These are phyloP conservation scores for Oryctes rhinoceros DNA, from an alignment of 1,140 invertebrate species.

Conservation along the genomic window DNA sequence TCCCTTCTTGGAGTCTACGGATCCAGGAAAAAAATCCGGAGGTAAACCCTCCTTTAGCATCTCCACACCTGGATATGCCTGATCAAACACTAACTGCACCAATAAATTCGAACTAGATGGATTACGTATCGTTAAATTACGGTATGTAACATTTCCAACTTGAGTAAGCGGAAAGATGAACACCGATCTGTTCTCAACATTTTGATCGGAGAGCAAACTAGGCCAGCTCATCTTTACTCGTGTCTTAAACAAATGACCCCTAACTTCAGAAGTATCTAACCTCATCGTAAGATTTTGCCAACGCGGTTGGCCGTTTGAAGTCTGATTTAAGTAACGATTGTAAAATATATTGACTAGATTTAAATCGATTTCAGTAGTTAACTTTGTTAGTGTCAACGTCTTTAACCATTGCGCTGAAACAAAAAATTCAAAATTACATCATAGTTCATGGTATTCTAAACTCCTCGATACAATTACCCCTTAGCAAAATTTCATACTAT, in stretches of 20 bases:
- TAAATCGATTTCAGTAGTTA: slow-evolving; percentile 70
- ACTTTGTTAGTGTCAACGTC: slow-evolving; percentile 71
- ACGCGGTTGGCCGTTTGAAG: slow-evolving; percentile 60
- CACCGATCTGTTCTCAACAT: slow-evolving; percentile 61
- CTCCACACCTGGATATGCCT: slow-evolving; percentile 64
- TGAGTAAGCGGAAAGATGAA: slow-evolving; percentile 83
- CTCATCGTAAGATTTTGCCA: slow-evolving; percentile 77
- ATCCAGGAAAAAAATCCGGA: slow-evolving; percentile 50
- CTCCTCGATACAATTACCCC: too few relatives aligned
- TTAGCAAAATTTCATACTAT: too few relatives aligned
- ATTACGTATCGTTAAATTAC: slow-evolving; percentile 69
- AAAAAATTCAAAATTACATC: slow-evolving; percentile 51
- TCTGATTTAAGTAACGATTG: slow-evolving; percentile 66
- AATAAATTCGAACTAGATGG: slow-evolving; percentile 69
- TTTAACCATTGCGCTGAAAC: slow-evolving; percentile 73
- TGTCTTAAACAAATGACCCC: slow-evolving; percentile 75
- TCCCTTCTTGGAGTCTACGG: slow-evolving; percentile 14
- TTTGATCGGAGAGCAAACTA: slow-evolving; percentile 61
- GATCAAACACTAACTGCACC: slow-evolving; percentile 71
- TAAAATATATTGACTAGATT: slow-evolving; percentile 68
- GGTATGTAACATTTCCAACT: slow-evolving; percentile 78
- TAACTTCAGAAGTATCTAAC: slow-evolving; percentile 79
- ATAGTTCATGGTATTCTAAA: neutral
- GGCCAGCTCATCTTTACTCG: slow-evolving; percentile 81
- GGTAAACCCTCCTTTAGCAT: slow-evolving; percentile 65